These are phyloP conservation scores for Meloidogyne exigua DNA, from an alignment of 1,140 invertebrate species.

Conservation along the genomic window DNA sequence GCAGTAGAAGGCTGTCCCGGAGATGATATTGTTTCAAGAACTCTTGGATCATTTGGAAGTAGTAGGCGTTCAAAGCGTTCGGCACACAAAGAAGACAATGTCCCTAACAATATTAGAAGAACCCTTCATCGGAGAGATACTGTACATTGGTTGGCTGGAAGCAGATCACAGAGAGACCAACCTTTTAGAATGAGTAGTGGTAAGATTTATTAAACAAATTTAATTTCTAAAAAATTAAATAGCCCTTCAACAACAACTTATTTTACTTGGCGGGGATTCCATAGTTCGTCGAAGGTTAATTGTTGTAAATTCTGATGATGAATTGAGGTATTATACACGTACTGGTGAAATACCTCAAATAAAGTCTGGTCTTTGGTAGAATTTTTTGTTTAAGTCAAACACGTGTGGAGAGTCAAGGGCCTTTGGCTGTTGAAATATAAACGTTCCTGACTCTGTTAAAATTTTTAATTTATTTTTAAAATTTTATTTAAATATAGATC, in stretches of 20 bases:
- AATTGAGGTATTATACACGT: conserved; percentile 59
- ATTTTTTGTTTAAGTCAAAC: not conserved
- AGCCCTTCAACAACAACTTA: conserved; percentile 62
- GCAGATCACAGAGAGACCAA: conserved; percentile 14
- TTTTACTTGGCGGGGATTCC: conserved; percentile 59
- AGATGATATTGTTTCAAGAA: conserved; percentile 45
- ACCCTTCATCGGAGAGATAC: not conserved
- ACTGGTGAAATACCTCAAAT: conserved; percentile 51
- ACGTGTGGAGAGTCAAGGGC: too few species aligned
- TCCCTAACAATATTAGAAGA: not conserved
- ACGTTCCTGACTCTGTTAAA: not conserved
- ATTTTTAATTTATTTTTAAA: too few species aligned
- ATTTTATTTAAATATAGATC: not conserved
- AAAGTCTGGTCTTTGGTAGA: not conserved
- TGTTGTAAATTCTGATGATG: conserved; percentile 62
- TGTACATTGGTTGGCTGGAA: not conserved
- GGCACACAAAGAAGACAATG: too few species aligned
- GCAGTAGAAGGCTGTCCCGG: conserved; percentile 52
- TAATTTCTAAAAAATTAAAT: conserved; percentile 19
- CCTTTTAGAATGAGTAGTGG: conserved; percentile 2
- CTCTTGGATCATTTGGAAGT: conserved; percentile 25
- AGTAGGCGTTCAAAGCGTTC: not conserved
- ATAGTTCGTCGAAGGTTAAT: conserved; percentile 56
- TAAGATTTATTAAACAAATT: not conserved
- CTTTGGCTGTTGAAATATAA: too few species aligned